Percentiles rank a stretch among this genome's conserved stretches.
phyloP scores from a whole-genome alignment of 2,797 vertebrate species.

The Cottoperca gobio region DNA sequence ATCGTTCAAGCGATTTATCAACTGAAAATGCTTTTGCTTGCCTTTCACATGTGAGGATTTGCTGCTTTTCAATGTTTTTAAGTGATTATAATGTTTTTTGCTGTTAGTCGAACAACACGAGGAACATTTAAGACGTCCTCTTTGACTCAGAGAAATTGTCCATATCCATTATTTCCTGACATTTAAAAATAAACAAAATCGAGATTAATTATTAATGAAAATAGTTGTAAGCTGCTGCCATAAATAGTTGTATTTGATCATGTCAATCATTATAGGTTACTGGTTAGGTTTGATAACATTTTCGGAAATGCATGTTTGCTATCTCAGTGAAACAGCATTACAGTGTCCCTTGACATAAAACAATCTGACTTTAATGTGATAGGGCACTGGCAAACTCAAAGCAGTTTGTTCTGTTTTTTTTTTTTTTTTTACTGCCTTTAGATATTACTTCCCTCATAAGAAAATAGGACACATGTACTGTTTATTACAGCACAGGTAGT shows the following conservation, averaged over 20 bases:
- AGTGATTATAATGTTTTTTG: no score
- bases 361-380: background rate
- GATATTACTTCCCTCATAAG: background rate
- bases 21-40: background rate
- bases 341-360: background rate
- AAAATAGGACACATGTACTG: background rate
- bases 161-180: no score
- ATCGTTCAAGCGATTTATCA: background rate
- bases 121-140: background rate
- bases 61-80: background rate
- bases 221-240: background rate
- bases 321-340: background rate
- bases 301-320: background rate
- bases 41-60: background rate
- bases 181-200: background rate
- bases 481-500: conserved; percentile 19
- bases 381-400: background rate
- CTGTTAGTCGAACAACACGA: no score
- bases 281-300: background rate
- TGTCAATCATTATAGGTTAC: background rate
- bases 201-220: background rate
- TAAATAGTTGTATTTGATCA: conserved; percentile 7
- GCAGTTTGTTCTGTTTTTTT: conserved; percentile 9
- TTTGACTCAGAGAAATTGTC: background rate
- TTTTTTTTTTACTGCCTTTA: background rate